These are phyloP conservation scores for Tenthredo distinguenda DNA, from an alignment of 2,888 invertebrate species.

Conservation along the genomic window DNA sequence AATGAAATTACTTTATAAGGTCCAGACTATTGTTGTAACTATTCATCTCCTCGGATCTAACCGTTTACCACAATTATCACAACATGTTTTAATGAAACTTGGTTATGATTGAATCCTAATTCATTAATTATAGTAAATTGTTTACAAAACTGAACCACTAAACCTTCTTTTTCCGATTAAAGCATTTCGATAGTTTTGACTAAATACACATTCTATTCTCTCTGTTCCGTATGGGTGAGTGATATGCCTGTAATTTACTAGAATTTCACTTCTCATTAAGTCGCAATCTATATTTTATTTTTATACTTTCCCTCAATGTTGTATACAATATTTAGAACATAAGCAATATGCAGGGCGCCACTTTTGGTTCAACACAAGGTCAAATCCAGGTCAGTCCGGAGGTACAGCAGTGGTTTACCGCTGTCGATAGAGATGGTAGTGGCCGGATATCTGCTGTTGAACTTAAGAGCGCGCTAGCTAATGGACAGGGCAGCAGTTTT, in stretches of 20 bases:
- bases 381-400: slow-evolving; percentile 82
- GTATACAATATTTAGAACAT: slow-evolving; percentile 13
- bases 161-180: neutral
- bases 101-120: neutral
- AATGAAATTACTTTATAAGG: neutral
- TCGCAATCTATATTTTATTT: neutral
- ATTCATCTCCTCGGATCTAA: neutral
- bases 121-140: neutral
- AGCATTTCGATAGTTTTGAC: neutral
- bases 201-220: neutral
- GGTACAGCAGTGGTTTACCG: slow-evolving; percentile 90
- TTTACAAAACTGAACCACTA: neutral
- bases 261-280: neutral
- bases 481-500: slow-evolving; percentile 91
- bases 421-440: slow-evolving; percentile 91
- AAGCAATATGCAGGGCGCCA: slow-evolving; percentile 38
- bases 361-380: slow-evolving; percentile 47
- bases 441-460: slow-evolving; percentile 90
- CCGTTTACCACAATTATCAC: neutral
- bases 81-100: neutral
- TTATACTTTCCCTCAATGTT: neutral
- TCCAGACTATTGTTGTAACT: neutral
- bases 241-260: neutral
- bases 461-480: slow-evolving; percentile 89
- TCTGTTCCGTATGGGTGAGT: neutral